Evolutionary conservation across 2,797 vertebrate genomes (phyloP), one percentile per base, ranked within the genome.

Genomic region (Catharus ustulatus): DNA sequence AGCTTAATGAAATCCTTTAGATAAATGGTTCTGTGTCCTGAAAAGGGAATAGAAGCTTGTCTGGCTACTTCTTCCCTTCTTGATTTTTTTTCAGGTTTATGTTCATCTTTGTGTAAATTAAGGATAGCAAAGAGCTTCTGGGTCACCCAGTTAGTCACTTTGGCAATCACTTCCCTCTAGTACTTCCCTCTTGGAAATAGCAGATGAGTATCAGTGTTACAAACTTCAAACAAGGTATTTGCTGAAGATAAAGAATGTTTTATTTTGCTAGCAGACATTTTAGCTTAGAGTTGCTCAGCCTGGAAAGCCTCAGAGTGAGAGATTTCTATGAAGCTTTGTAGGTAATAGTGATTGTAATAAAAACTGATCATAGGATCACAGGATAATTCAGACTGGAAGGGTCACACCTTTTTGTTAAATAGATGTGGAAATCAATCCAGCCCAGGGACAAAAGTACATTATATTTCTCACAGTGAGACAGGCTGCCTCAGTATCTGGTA

Each of bases 1-100:
- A 73, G 54, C 77, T 91, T 93, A 95, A 90, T 95, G 76, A 93
- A 96, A 96, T 72, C 76, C 75, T 59, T 75, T 30, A 86, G 91
- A 95, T 83, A 94, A 96, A 95, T 90, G 82, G 49, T 74, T 93
- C 45, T 4, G 49, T 73, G 85, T 83, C 88, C 87, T 59, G 63
- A 48, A 80, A 93, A 95, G 82, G 55, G 62, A 89, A 74, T 27
- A 79, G 61, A 9, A 4, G 38, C 63, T 91, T 77, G 54, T 86
- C 84, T 89, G 45, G 27, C 17, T 59, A 9, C 29, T 75, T 66
- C 61, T 79, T 55, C 43, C 15, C 3, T 42, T 66, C 58, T 64
- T 61, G 49, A 11, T 23, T 91, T 79, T 91, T 91, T 85, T 84
- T 81, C 52, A 61, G 59, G 62, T 30, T 82, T 83, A 61, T 64